These are phyloP conservation scores for Anguilla megastoma DNA, from an alignment of 2,797 vertebrate species.

Conservation along the genomic window DNA sequence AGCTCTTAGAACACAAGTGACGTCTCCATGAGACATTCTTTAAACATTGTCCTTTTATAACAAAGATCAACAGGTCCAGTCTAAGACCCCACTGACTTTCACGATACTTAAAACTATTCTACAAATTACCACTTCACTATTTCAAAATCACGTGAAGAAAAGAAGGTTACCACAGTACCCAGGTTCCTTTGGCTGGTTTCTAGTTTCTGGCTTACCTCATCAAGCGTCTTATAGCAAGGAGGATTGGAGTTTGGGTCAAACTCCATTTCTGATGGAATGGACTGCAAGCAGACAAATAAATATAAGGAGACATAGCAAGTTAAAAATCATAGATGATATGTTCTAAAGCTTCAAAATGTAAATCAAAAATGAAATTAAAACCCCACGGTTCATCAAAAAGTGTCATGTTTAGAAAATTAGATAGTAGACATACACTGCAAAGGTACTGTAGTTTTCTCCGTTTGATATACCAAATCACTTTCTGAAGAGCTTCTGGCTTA, in stretches of 20 bases:
- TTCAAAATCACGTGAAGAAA: neutral
- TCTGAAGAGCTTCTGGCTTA: neutral
- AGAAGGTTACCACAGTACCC: neutral
- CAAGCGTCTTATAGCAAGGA: conserved; percentile 91
- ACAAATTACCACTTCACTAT: neutral
- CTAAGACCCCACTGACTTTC: neutral
- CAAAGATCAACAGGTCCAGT: neutral
- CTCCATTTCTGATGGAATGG: conserved; percentile 94
- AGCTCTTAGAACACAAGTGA: neutral
- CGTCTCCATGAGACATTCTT: neutral
- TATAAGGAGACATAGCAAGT: neutral
- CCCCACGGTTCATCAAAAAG: conserved; percentile 3
- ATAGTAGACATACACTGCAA: neutral
- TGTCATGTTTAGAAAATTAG: neutral
- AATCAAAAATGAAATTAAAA: neutral
- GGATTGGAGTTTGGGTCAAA: conserved; percentile 95
- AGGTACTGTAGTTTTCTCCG: neutral
- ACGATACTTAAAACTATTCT: neutral
- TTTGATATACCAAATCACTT: neutral
- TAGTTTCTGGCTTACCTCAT: conserved; percentile 77
- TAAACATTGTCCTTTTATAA: neutral
- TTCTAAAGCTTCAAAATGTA: neutral
- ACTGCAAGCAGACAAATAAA: conserved; percentile 68
- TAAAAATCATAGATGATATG: neutral
- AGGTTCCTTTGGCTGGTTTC: neutral